phyloP scores from a whole-genome alignment of 2,797 vertebrate genomes.

The Lagorchestes hirsutus region DNA sequence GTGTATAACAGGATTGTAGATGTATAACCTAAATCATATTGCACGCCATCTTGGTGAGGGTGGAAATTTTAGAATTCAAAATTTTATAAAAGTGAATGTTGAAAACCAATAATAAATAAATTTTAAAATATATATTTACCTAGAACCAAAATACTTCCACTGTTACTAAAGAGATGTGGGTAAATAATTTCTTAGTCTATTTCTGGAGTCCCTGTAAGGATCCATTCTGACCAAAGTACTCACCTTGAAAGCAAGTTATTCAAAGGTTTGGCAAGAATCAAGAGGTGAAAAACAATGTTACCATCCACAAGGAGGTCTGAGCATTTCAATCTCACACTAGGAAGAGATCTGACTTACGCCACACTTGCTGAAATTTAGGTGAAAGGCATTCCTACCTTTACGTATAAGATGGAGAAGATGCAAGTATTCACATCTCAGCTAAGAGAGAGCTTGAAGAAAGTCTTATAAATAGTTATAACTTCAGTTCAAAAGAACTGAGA shows the following conservation, averaged over 20 bases:
- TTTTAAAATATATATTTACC: background rate
- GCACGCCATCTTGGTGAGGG: no score
- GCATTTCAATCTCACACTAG: background rate
- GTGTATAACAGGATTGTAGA: no score
- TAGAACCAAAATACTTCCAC: background rate
- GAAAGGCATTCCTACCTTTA: background rate
- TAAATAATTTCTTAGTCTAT: background rate
- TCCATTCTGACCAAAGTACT: background rate
- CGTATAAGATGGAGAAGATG: background rate
- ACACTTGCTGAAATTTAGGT: background rate
- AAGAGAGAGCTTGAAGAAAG: background rate
- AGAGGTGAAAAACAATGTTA: background rate
- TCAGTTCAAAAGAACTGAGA: background rate
- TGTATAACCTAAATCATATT: no score
- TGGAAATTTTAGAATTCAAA: no score
- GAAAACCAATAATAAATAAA: no score
- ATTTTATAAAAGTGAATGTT: no score
- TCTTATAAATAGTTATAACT: background rate
- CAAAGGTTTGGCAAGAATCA: background rate
- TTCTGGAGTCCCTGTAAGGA: background rate
- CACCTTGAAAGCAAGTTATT: background rate
- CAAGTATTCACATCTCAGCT: background rate
- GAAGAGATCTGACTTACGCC: background rate
- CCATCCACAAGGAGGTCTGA: background rate
- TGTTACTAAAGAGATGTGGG: background rate